phyloP scores from a whole-genome alignment of 2,113 vertebrate species.

The Rousettus leschenaultii region DNA sequence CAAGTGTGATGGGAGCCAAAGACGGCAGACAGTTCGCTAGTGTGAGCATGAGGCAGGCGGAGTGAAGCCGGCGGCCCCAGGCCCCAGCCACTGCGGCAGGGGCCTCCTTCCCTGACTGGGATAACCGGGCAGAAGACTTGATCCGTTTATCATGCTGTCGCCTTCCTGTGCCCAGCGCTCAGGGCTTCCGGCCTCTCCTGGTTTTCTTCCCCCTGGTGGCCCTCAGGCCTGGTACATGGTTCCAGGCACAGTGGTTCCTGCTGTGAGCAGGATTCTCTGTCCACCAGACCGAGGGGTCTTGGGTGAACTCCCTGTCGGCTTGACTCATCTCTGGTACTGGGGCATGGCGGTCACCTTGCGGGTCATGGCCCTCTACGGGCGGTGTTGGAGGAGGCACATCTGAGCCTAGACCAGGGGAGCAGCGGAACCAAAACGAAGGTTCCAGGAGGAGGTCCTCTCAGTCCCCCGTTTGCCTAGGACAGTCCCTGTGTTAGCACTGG shows the following conservation, averaged over 20 bases:
- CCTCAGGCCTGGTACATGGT: not conserved
- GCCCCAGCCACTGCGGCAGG: accelerated
- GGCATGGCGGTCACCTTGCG: not conserved
- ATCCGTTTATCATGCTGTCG: not conserved
- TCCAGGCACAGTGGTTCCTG: not conserved
- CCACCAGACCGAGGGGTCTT: not conserved
- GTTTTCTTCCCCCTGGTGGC: not conserved
- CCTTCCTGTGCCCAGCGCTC: not conserved
- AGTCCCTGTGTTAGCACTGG: not conserved
- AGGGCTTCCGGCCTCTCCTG: not conserved
- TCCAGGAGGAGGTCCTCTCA: not conserved
- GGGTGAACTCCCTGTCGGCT: not conserved
- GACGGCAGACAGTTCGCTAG: not conserved
- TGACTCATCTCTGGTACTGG: not conserved
- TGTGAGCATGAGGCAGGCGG: not conserved
- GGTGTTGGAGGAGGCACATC: not conserved
- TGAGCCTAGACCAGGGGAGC: not conserved
- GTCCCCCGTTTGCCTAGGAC: not conserved
- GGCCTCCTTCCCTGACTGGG: too few species aligned
- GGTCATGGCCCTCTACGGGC: too few species aligned
- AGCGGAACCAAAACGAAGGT: too few species aligned
- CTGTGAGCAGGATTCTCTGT: not conserved
- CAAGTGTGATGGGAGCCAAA: not conserved
- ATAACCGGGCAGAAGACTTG: accelerated
- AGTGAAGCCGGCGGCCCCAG: too few species aligned